A percentile compares a stretch with the other conserved stretches of the same genome.
Conservation (phyloP, 2,113 vertebrate species). For the Lipophrys pholis region DNA sequence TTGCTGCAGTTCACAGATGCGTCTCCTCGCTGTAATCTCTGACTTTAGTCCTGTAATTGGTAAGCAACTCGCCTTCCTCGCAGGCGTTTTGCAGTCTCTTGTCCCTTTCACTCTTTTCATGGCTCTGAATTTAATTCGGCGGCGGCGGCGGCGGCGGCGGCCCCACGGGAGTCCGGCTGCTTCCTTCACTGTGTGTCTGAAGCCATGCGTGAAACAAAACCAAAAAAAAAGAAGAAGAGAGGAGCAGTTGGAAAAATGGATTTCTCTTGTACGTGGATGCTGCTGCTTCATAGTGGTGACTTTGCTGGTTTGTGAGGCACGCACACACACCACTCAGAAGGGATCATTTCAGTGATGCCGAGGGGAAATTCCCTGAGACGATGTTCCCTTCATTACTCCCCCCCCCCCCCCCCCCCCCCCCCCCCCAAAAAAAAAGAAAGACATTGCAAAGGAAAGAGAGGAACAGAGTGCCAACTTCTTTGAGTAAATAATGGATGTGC, state of each 20-base stretch:
- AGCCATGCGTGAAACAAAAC: constrained; percentile 30
- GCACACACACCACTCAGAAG: not conserved
- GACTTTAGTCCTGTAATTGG: constrained; percentile 12
- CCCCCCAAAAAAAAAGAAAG: too few species aligned
- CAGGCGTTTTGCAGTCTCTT: constrained; percentile 24
- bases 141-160: constrained; percentile 5
- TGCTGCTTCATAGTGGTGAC: constrained; percentile 24
- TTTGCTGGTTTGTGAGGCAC: not conserved
- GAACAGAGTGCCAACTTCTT: constrained; percentile 23
- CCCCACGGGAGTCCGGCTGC: constrained; percentile 10
- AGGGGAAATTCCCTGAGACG: too few species aligned
- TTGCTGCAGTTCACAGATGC: constrained; percentile 18
- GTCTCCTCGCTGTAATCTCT: constrained; percentile 18
- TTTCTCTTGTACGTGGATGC: constrained; percentile 17
- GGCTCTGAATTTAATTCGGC: constrained; percentile 48
- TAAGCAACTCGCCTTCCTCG: constrained; percentile 20
- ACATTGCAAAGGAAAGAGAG: not conserved
- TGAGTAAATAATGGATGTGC: constrained; percentile 64
- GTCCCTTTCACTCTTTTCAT: constrained; percentile 32
- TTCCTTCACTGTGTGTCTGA: constrained; percentile 22
- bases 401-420: too few species aligned
- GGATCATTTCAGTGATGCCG: not conserved
- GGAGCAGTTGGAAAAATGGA: constrained; percentile 1
- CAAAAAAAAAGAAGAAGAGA: constrained; percentile 12
- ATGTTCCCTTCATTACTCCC: too few species aligned